These are phyloP conservation scores for Calameuta pallipes DNA, from an alignment of 2,888 invertebrate genomes.

Conservation along the genomic window DNA sequence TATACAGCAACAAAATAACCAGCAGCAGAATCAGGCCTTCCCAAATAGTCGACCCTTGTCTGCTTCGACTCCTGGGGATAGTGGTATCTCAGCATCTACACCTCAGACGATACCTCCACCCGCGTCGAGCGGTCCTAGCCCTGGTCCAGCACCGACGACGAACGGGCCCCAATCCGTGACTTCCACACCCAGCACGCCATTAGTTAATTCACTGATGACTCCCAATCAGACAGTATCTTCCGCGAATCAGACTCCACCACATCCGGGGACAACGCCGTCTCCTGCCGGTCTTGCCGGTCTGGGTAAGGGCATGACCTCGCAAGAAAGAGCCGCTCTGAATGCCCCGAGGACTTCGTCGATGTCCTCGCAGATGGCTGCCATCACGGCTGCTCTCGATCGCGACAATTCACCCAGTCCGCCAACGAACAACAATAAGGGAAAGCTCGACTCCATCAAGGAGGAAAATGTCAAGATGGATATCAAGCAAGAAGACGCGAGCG, in stretches of 20 bases:
- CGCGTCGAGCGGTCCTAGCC: conserved; percentile 61
- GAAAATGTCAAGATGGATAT: conserved; percentile 72
- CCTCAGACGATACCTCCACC: conserved; percentile 66
- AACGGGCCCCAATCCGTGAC: conserved; percentile 64
- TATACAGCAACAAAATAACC: conserved; percentile 56
- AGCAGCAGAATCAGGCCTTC: conserved; percentile 60
- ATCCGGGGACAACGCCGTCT: conserved; percentile 62
- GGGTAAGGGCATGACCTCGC: conserved; percentile 70
- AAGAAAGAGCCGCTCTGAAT: conserved; percentile 68
- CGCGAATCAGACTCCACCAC: conserved; percentile 69
- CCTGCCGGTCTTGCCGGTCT: conserved; percentile 64
- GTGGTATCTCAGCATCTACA: conserved; percentile 67
- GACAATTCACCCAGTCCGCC: conserved; percentile 74
- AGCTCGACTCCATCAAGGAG: conserved; percentile 74
- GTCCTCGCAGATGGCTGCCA: conserved; percentile 80
- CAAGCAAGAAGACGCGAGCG: conserved; percentile 74
- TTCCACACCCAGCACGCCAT: conserved; percentile 61
- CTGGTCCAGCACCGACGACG: conserved; percentile 56
- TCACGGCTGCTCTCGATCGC: conserved; percentile 76
- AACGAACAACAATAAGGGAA: conserved; percentile 72
- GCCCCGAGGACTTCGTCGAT: conserved; percentile 69
- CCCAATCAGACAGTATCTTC: conserved; percentile 74
- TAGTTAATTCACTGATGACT: conserved; percentile 69
- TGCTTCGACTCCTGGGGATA: conserved; percentile 58
- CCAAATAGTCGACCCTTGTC: conserved; percentile 63